phyloP scores from a whole-genome alignment of 2,113 vertebrate species.

The Neogobius melanostomus region DNA sequence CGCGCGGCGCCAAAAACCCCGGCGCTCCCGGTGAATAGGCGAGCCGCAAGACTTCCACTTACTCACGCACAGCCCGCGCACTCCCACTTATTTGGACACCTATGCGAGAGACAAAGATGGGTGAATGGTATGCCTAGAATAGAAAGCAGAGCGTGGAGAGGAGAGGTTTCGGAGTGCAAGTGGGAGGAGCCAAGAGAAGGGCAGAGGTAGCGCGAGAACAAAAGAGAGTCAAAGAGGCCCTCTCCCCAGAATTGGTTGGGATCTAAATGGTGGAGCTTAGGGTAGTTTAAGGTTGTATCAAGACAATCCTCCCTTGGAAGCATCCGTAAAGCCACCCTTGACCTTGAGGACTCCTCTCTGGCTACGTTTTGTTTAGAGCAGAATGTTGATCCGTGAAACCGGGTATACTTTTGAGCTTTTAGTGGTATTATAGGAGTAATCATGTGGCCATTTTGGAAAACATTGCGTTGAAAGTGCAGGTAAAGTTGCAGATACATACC shows the following conservation, averaged over 20 bases:
- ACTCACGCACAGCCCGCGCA: slow-evolving; percentile 55
- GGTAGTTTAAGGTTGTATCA: slow-evolving; percentile 41
- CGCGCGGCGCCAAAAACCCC: slow-evolving; percentile 41
- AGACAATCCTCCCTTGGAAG: slow-evolving; percentile 22
- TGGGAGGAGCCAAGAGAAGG: slow-evolving; percentile 37
- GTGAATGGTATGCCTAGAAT: slow-evolving; percentile 59
- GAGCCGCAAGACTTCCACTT: slow-evolving; percentile 57
- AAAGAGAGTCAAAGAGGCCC: slow-evolving; percentile 45
- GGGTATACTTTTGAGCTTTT: not conserved
- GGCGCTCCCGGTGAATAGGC: slow-evolving; percentile 48
- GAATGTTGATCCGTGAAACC: not conserved
- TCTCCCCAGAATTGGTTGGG: slow-evolving; percentile 32
- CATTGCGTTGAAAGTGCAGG: not conserved
- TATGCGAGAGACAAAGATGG: slow-evolving; percentile 44
- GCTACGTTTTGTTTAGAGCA: not conserved
- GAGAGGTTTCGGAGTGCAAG: slow-evolving; percentile 20
- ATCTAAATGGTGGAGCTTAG: slow-evolving; percentile 33
- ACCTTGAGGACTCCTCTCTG: slow-evolving; percentile 37
- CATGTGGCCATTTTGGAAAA: not conserved
- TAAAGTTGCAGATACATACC: not conserved
- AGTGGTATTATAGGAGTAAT: not conserved
- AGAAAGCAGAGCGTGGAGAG: slow-evolving; percentile 44
- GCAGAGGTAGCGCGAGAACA: slow-evolving; percentile 48
- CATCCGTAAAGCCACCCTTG: slow-evolving; percentile 29
- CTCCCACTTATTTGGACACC: slow-evolving; percentile 59